Evolutionary conservation across 2,113 vertebrate genomes (phyloP).

Genomic region (Scalopus aquaticus): DNA sequence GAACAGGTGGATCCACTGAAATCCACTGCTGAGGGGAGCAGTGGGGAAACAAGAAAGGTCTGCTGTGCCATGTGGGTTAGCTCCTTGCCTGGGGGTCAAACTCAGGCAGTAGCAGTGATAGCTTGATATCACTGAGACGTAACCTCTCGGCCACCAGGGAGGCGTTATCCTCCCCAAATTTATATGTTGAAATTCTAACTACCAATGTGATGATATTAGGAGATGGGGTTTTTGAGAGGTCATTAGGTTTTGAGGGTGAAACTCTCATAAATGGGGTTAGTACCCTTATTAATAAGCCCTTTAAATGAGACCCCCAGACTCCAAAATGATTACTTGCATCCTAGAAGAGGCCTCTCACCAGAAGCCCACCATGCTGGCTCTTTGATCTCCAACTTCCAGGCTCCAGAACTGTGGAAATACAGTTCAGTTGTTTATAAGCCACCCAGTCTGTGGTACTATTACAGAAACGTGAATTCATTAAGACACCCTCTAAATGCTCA

Average conservation of each 20-base stretch:
- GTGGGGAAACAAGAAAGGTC: too few species aligned
- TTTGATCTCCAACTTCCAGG: background rate
- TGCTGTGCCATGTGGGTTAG: too few species aligned
- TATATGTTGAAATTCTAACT: background rate
- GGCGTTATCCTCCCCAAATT: background rate
- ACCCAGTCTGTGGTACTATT: background rate
- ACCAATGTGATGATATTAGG: background rate
- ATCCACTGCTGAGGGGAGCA: too few species aligned
- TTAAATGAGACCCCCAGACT: background rate
- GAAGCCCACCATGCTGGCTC: background rate
- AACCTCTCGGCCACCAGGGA: too few species aligned
- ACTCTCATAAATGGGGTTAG: background rate
- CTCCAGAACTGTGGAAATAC: too few species aligned
- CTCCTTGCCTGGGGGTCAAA: too few species aligned
- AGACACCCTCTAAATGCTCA: background rate
- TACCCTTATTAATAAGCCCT: background rate
- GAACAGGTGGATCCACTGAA: too few species aligned
- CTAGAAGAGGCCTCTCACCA: background rate
- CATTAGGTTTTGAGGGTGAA: background rate
- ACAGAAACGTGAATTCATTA: background rate
- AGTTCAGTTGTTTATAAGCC: too few species aligned
- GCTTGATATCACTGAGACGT: too few species aligned
- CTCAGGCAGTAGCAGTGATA: too few species aligned
- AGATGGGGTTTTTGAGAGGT: background rate
- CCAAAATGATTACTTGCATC: fast-evolving